Percentiles rank a stretch among this genome's conserved stretches.
These are phyloP conservation scores for Mesoclemmys tuberculata DNA, from an alignment of 2,113 vertebrate genomes.

Conservation along the genomic window DNA sequence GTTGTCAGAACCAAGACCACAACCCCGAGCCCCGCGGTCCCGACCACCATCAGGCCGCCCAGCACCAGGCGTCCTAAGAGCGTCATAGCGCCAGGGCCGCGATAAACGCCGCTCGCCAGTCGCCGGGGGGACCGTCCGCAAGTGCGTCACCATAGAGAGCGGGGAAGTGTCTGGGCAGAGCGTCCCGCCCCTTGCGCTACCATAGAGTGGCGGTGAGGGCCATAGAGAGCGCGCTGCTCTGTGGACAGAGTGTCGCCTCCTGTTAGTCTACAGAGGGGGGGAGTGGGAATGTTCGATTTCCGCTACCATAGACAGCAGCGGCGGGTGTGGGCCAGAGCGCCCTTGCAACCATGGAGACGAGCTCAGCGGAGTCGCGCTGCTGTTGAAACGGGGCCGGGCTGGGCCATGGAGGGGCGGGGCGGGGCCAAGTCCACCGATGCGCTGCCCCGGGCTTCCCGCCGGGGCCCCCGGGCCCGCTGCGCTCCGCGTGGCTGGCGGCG, in stretches of 20 bases:
- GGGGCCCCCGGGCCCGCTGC: too few species aligned
- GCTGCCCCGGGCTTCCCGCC: too few species aligned
- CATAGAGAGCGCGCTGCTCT: neutral
- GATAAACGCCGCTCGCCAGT: too few species aligned
- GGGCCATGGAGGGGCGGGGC: too few species aligned
- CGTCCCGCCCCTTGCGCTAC: too few species aligned
- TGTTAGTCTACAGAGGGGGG: neutral
- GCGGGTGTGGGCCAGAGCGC: neutral
- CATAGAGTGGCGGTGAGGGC: neutral
- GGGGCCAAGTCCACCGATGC: too few species aligned
- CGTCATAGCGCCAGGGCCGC: neutral
- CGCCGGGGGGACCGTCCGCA: neutral
- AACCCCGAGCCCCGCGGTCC: slow-evolving; percentile 15
- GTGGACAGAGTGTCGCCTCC: neutral
- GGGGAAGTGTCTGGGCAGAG: neutral
- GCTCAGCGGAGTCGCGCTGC: too few species aligned
- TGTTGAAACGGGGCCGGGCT: too few species aligned
- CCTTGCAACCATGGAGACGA: neutral
- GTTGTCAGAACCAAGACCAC: slow-evolving; percentile 16
- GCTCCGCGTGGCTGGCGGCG: too few species aligned
- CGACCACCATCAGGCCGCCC: neutral
- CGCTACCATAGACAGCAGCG: neutral
- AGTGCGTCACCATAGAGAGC: neutral
- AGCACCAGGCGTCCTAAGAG: neutral
- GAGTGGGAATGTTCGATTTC: neutral